A percentile compares a stretch with the other conserved stretches of the same genome.
Conservation (phyloP, 2,113 vertebrate genomes). For the Ursus arctos region DNA sequence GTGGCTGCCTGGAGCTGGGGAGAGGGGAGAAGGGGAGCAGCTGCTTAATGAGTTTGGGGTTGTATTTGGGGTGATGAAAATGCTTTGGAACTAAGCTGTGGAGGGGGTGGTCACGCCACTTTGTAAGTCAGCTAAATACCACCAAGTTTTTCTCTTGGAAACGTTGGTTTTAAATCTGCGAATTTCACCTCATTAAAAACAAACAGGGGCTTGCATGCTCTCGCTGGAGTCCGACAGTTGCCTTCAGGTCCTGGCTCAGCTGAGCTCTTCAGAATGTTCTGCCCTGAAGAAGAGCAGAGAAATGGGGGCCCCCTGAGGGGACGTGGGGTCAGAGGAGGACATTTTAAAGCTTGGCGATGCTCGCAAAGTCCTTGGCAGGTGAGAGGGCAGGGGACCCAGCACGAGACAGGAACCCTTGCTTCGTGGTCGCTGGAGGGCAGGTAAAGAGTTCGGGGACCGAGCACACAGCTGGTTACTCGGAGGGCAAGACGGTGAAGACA, state of each 20-base stretch:
- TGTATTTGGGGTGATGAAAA: background rate
- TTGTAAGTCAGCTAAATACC: background rate
- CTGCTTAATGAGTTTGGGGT: background rate
- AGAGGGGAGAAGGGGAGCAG: too few species aligned
- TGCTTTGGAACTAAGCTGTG: background rate
- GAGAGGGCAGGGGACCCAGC: background rate
- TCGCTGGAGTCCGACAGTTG: background rate
- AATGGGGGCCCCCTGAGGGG: background rate
- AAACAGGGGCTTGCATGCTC: background rate
- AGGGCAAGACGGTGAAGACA: background rate
- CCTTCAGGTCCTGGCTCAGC: background rate
- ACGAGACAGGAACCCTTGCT: background rate
- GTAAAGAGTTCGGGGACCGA: background rate
- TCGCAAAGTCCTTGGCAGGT: background rate
- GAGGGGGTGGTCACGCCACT: too few species aligned
- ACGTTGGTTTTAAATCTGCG: background rate
- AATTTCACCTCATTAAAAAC: background rate
- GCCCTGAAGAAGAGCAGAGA: background rate
- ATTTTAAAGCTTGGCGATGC: background rate
- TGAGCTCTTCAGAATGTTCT: background rate
- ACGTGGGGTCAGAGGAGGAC: background rate
- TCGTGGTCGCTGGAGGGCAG: background rate
- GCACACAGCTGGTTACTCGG: fast-evolving
- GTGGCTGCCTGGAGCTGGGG: background rate
- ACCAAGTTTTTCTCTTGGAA: background rate